Conservation (phyloP, 1,140 invertebrate species). For the Thalassaphorura encarpata region DNA sequence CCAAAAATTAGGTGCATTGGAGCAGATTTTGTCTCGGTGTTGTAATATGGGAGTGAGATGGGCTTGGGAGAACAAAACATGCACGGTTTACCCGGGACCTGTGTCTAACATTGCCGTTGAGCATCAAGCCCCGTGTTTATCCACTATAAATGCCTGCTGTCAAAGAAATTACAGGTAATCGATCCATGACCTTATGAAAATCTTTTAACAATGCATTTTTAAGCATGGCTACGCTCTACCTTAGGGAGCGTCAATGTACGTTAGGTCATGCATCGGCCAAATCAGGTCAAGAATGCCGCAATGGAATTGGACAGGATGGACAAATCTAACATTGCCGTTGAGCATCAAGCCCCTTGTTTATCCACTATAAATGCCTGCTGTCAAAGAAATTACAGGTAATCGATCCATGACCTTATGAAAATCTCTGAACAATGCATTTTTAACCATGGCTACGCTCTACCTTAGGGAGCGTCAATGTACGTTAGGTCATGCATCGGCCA, state of each 20-base stretch:
- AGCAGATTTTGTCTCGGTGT: constrained; percentile 42
- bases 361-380: constrained; percentile 46
- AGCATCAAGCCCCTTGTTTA: constrained; percentile 43
- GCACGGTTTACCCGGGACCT: constrained; percentile 41
- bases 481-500: constrained; percentile 42
- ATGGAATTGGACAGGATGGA: constrained; percentile 25
- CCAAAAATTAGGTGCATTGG: too few species aligned
- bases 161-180: constrained; percentile 37
- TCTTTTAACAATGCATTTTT: not conserved
- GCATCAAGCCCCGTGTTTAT: constrained; percentile 43
- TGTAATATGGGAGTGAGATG: constrained; percentile 43
- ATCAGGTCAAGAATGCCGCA: constrained; percentile 38
- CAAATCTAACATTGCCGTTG: constrained; percentile 36
- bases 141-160: constrained; percentile 46
- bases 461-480: constrained; percentile 38
- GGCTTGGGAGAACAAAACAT: constrained; percentile 41
- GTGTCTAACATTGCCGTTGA: constrained; percentile 39
- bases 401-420: not conserved
- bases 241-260: constrained; percentile 38
- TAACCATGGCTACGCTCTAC: not conserved
- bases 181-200: not conserved
- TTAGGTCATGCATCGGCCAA: constrained; percentile 43
- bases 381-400: constrained; percentile 37
- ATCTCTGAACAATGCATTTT: not conserved
- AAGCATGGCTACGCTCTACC: too few species aligned